phyloP scores from a whole-genome alignment of 2,888 invertebrate species.

The Auanema sp. region DNA sequence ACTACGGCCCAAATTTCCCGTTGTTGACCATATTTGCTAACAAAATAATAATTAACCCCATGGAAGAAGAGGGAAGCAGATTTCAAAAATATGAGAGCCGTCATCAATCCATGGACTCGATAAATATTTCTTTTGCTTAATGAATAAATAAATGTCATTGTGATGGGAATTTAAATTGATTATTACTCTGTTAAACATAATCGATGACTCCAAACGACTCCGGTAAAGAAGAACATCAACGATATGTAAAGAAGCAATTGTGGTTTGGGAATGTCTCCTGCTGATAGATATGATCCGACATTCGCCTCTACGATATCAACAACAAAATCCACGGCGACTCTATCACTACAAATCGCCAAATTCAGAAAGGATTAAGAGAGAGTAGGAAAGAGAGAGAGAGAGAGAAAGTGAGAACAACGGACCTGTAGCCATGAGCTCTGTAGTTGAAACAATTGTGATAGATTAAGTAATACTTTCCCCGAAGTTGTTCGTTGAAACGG shows the following conservation, averaged over 20 bases:
- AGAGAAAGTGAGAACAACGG: neutral
- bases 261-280: slow-evolving; percentile 91
- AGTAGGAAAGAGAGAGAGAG: slow-evolving; percentile 9
- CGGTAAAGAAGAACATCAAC: slow-evolving; percentile 83
- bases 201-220: slow-evolving; percentile 87
- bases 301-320: slow-evolving; percentile 85
- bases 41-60: slow-evolving; percentile 80
- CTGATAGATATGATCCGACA: slow-evolving; percentile 64
- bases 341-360: slow-evolving; percentile 42
- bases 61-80: slow-evolving; percentile 83
- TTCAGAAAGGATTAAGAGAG: slow-evolving; percentile 1
- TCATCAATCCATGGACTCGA: slow-evolving; percentile 95
- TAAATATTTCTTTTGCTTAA: slow-evolving; percentile 71
- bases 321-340: slow-evolving; percentile 59
- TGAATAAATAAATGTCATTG: slow-evolving; percentile 6
- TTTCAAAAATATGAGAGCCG: slow-evolving; percentile 86
- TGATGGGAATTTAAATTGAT: neutral
- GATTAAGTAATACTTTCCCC: slow-evolving; percentile 89
- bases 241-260: slow-evolving; percentile 89
- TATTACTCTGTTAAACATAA: slow-evolving; percentile 72
- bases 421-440: slow-evolving; percentile 55
- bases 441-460: slow-evolving; percentile 85
- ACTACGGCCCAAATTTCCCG: slow-evolving; percentile 96
- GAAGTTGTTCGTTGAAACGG: slow-evolving; percentile 65
- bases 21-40: slow-evolving; percentile 87